These are phyloP conservation scores for Oreortyx pictus DNA, from an alignment of 2,797 vertebrate genomes.

Conservation along the genomic window DNA sequence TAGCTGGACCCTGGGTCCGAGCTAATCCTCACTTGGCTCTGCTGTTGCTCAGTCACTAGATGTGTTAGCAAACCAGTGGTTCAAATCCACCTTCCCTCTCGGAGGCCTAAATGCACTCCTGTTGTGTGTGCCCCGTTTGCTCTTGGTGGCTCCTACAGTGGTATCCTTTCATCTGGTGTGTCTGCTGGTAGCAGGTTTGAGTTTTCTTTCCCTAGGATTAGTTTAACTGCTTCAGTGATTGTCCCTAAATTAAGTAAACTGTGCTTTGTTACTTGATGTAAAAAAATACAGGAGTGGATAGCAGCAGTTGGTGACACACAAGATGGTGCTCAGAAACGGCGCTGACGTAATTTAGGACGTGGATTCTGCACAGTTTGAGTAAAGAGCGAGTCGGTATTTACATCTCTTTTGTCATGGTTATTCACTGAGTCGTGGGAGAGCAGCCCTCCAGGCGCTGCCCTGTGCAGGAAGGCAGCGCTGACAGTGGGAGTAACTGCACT, in stretches of 20 bases:
- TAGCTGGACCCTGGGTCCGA: neutral
- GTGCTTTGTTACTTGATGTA: slow-evolving; percentile 81
- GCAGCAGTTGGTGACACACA: slow-evolving; percentile 81
- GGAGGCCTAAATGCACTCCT: neutral
- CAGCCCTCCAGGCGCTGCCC: slow-evolving; percentile 49
- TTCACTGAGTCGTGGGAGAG: slow-evolving; percentile 64
- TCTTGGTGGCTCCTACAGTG: slow-evolving; percentile 57
- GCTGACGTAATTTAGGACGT: slow-evolving; percentile 80
- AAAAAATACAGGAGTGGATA: slow-evolving; percentile 82
- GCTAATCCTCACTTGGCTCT: neutral
- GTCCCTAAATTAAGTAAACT: slow-evolving; percentile 78
- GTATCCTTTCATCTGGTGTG: slow-evolving; percentile 59
- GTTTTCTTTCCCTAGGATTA: slow-evolving; percentile 72
- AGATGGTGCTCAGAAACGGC: slow-evolving; percentile 79
- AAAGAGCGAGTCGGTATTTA: slow-evolving; percentile 82
- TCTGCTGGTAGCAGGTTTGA: slow-evolving; percentile 63
- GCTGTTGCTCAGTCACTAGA: neutral
- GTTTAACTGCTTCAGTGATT: slow-evolving; percentile 73
- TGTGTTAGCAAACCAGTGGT: neutral
- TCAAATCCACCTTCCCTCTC: neutral
- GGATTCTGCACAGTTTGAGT: slow-evolving; percentile 82
- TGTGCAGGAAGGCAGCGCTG: slow-evolving; percentile 54
- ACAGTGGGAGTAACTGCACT: neutral
- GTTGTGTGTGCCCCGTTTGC: slow-evolving; percentile 4
- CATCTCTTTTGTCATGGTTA: slow-evolving; percentile 80